Base-by-base conservation (phyloP, 2,888 invertebrate genomes). In the Cremastinae sp. region DNA sequence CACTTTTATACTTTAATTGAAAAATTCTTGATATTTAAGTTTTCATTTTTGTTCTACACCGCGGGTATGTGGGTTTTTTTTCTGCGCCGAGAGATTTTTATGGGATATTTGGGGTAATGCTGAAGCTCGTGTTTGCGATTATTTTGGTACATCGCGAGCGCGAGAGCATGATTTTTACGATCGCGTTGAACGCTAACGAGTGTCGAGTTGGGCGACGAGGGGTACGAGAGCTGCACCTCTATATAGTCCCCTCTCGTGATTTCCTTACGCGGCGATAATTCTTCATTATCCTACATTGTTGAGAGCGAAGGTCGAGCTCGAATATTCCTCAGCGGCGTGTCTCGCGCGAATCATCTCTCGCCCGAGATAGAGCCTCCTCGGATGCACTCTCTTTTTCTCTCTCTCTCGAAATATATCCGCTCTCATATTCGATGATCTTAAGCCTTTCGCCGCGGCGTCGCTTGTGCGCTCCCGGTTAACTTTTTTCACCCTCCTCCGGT, bases 211-310 rank as follows among this genome's bases (percentile, higher is more conserved):
- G 20, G 28, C 41, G 20, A 51, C 59, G 10, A 9, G 14, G 43
- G 5, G 28, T 12, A 38, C 12, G 53, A 38, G 41, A 78, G 81
- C 83, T 73, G 80, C 79, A 75, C 82, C 84, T 85, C 84, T 85
- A n/a, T n/a, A n/a, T n/a, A n/a, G n/a, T n/a, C n/a, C 83, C 79
- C 78, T 68, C 56, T 74, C 79, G 75, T 66, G 82, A 80, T 78
- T 82, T 86, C 86, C 86, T 85, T 86, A 85, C 79, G 85, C 84
- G 86, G 85, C 84, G 88, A 89, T 89, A 89, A 89, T 89, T 89
- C 89, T 89, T 89, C 89, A 89, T 89, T 89, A 89, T 87, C 86
- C 87, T 85, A 89, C 87, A 89, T 89, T 89, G 88, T 88, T 88
- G 88, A 70, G 49, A 64, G 65, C 54, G 34, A 41, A 61, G 43